Conservation (phyloP, 2,113 vertebrate species). For the Rallus limicola region DNA sequence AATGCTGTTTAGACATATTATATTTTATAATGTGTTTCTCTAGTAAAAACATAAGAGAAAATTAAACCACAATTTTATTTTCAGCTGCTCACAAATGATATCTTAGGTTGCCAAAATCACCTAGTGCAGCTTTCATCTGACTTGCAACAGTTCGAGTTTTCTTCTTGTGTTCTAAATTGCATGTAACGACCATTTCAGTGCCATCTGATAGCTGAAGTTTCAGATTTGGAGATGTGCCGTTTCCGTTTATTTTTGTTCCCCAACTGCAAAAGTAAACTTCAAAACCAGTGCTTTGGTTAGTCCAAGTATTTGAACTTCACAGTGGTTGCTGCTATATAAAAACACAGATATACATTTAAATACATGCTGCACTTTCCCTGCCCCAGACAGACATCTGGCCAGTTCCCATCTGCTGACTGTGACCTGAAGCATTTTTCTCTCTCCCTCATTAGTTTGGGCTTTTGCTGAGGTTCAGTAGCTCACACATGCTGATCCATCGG, state of each 20-base stretch:
- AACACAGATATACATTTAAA: constrained; percentile 45
- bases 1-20: neutral
- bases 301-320: constrained; percentile 25
- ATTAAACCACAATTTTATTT: neutral
- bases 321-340: constrained; percentile 21
- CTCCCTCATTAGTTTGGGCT: constrained; percentile 51
- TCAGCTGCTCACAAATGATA: neutral
- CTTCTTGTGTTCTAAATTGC: neutral
- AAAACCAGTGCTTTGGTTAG: constrained; percentile 1
- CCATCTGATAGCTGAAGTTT: neutral
- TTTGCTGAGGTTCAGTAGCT: constrained; percentile 60
- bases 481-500: constrained; percentile 49
- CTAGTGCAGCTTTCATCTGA: neutral
- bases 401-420: constrained; percentile 63
- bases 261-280: neutral
- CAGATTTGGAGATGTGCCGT: neutral
- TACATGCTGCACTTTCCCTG: constrained; percentile 52
- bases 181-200: neutral
- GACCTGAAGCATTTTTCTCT: constrained; percentile 60
- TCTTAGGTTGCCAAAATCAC: neutral
- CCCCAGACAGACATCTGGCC: constrained; percentile 66
- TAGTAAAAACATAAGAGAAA: neutral
- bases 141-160: neutral
- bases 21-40: neutral
- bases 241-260: neutral